phyloP scores from a whole-genome alignment of 2,113 vertebrate species.

The Syngnathus scovelli region DNA sequence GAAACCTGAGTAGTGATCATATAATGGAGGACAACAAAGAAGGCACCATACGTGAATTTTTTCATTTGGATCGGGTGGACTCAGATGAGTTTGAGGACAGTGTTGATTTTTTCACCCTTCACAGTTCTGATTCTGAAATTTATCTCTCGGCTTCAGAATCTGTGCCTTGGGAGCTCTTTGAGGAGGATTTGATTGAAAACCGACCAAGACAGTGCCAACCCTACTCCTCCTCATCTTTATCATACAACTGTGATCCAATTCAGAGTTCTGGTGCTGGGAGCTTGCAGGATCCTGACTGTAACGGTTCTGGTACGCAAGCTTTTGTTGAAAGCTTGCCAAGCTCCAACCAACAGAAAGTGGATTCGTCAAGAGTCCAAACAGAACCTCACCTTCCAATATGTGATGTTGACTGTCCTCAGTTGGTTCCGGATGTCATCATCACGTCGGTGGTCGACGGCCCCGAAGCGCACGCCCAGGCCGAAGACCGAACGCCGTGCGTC shows the following conservation, averaged over 20 bases:
- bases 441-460: slow-evolving; percentile 34
- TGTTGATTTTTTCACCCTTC: slow-evolving; percentile 32
- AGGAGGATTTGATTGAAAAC: neutral
- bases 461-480: slow-evolving; percentile 33
- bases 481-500: slow-evolving; percentile 46
- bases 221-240: neutral
- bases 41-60: neutral
- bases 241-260: neutral
- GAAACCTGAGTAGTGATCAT: no score
- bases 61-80: slow-evolving; percentile 8
- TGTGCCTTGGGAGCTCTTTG: slow-evolving; percentile 10
- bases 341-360: neutral
- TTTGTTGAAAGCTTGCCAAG: neutral
- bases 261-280: neutral
- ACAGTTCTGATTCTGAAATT: slow-evolving; percentile 49
- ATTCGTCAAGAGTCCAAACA: slow-evolving; percentile 12
- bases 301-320: neutral
- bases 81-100: slow-evolving; percentile 30
- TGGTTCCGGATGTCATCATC: slow-evolving; percentile 31
- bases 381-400: slow-evolving; percentile 8
- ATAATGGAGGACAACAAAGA: no score
- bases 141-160: slow-evolving; percentile 48
- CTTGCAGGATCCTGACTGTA: neutral
- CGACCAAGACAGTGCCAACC: neutral
- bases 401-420: slow-evolving; percentile 14